phyloP scores from a whole-genome alignment of 2,113 vertebrate species.

The Ictalurus furcatus region DNA sequence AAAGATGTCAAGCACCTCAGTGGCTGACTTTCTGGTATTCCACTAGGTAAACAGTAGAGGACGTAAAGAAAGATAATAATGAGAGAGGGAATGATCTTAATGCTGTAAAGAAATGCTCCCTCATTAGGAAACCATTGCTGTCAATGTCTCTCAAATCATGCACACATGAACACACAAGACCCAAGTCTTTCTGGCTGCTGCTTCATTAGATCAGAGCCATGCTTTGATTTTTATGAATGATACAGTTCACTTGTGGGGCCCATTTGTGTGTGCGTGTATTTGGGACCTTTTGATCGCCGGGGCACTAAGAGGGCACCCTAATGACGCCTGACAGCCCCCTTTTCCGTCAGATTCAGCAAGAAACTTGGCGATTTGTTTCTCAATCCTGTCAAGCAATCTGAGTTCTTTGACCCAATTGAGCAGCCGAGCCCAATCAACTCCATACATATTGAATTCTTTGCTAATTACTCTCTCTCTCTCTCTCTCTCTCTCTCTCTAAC shows the following conservation, averaged over 20 bases:
- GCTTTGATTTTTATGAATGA: conserved; percentile 84
- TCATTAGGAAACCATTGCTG: neutral
- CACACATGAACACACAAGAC: conserved; percentile 62
- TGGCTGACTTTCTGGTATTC: neutral
- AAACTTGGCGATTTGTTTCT: conserved; percentile 99
- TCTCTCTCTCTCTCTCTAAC: too few species aligned
- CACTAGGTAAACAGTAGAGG: neutral
- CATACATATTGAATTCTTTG: conserved; percentile 91
- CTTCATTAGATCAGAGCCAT: conserved; percentile 99
- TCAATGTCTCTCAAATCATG: conserved; percentile 57
- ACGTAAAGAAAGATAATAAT: neutral
- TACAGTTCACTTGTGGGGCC: neutral
- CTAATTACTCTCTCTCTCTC: conserved; percentile 87
- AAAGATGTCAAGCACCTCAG: neutral
- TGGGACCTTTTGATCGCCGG: conserved; percentile 85
- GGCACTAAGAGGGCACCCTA: conserved; percentile 87
- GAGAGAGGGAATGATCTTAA: neutral
- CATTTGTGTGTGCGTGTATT: conserved; percentile 65
- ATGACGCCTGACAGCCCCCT: conserved; percentile 91
- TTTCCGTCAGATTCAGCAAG: conserved; percentile 98
- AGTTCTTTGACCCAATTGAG: conserved; percentile 98
- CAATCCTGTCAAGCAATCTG: conserved; percentile 97
- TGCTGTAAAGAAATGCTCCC: neutral
- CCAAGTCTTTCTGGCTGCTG: conserved; percentile 79
- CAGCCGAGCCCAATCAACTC: conserved; percentile 98